These are phyloP conservation scores for Hippocampus zosterae DNA, from an alignment of 2,113 vertebrate species.

Conservation along the genomic window DNA sequence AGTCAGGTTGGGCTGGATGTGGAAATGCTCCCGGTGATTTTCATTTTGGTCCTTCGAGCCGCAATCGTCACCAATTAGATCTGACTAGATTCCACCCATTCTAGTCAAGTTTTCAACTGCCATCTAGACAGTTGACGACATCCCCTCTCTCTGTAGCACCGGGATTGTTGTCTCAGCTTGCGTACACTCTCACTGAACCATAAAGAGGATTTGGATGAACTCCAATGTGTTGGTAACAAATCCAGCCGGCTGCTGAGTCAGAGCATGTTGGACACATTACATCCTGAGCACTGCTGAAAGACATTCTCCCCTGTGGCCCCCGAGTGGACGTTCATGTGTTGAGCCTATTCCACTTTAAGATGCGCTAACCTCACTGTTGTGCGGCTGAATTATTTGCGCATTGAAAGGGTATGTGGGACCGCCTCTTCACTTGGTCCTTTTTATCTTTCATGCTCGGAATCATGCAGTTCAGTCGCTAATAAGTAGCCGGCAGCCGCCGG, in stretches of 20 bases:
- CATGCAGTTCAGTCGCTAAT: too few relatives aligned
- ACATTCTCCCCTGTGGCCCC: conserved; percentile 3
- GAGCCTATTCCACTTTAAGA: neutral
- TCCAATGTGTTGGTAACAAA: conserved; percentile 38
- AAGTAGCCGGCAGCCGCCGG: too few relatives aligned
- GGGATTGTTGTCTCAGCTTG: conserved; percentile 21
- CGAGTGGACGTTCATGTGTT: conserved; percentile 16
- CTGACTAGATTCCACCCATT: neutral
- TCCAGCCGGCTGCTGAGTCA: conserved; percentile 53
- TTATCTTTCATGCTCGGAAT: too few relatives aligned
- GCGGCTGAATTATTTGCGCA: neutral
- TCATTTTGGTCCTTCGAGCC: neutral
- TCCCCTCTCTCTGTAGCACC: conserved; percentile 16
- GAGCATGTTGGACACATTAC: conserved; percentile 17
- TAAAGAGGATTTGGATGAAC: conserved; percentile 21
- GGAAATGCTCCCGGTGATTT: neutral
- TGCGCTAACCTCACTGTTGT: neutral
- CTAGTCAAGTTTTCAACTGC: neutral
- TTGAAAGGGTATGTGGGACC: too few relatives aligned
- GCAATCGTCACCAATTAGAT: neutral
- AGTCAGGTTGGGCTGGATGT: neutral
- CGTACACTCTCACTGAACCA: conserved; percentile 27
- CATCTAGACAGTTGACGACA: neutral
- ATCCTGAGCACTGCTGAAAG: conserved; percentile 16
- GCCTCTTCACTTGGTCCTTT: too few relatives aligned